Evolutionary conservation across 35 echinoderm and acorn worm species (phyloP).

Genomic region (Patiria miniata): DNA sequence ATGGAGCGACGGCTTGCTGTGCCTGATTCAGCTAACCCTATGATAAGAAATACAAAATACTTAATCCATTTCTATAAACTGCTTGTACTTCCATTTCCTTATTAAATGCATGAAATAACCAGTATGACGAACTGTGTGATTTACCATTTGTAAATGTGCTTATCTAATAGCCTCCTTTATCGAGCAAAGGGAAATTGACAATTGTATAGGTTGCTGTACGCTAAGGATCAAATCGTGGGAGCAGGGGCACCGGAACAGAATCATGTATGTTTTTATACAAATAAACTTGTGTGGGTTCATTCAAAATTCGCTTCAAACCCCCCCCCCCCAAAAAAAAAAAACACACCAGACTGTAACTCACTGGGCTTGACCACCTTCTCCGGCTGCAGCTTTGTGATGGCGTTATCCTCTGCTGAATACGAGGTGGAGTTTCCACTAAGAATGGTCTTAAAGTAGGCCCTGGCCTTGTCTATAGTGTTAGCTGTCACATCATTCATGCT

Average conservation of each 20-base stretch:
- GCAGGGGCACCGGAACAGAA: not conserved
- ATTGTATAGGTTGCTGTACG: not conserved
- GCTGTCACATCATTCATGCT: not conserved
- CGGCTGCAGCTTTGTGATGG: slow-evolving; percentile 14
- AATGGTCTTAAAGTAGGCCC: slow-evolving; percentile 5
- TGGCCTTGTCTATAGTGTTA: not conserved
- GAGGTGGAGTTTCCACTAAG: not conserved
- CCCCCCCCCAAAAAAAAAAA: no score
- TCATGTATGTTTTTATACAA: not conserved
- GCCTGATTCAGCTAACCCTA: not conserved
- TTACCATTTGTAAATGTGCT: no score
- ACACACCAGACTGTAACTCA: not conserved
- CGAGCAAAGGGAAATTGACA: not conserved
- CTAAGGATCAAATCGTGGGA: not conserved
- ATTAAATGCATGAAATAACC: not conserved
- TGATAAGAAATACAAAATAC: no score
- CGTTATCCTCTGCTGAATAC: slow-evolving; percentile 3
- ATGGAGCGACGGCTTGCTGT: not conserved
- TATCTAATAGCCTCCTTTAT: not conserved
- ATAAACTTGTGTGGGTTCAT: no score
- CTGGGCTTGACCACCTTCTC: not conserved
- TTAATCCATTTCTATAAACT: no score
- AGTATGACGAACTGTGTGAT: no score
- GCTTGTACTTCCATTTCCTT: not conserved
- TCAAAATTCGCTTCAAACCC: not conserved